Percentiles rank a stretch among this genome's conserved stretches.
These are phyloP conservation scores for Alloscopus bannaensis DNA, from an alignment of 2,888 invertebrate genomes.

Conservation along the genomic window DNA sequence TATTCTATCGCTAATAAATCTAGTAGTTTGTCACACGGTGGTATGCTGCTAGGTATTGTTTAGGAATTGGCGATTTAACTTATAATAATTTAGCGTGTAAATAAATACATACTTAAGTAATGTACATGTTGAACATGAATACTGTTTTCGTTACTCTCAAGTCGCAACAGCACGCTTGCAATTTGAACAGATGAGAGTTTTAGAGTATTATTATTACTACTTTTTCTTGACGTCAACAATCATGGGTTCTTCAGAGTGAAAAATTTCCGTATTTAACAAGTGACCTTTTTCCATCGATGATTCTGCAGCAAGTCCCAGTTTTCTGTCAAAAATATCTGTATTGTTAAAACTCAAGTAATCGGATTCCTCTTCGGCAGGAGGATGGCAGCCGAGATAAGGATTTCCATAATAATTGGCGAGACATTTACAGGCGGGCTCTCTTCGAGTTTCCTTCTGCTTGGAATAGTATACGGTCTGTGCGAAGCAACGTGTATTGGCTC, in stretches of 20 bases:
- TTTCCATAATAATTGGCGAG: slow-evolving; percentile 51
- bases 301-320: background rate
- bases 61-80: background rate
- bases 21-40: background rate
- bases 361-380: slow-evolving; percentile 40
- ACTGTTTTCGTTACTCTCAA: slow-evolving; percentile 11
- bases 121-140: background rate
- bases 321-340: slow-evolving; percentile 34
- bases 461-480: slow-evolving; percentile 56
- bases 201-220: background rate
- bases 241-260: slow-evolving; percentile 38
- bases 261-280: slow-evolving; percentile 49
- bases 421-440: slow-evolving; percentile 63
- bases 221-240: slow-evolving; percentile 47
- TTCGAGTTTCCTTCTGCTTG: slow-evolving; percentile 46
- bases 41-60: background rate
- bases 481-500: slow-evolving; percentile 60
- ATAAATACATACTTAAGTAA: slow-evolving; percentile 8
- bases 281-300: slow-evolving; percentile 46
- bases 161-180: background rate
- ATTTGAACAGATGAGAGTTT: background rate
- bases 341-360: slow-evolving; percentile 57
- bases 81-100: background rate
- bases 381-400: slow-evolving; percentile 59
- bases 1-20: too few relatives aligned